These are phyloP conservation scores for Diadophis punctatus DNA, from an alignment of 2,113 vertebrate species.

Conservation along the genomic window DNA sequence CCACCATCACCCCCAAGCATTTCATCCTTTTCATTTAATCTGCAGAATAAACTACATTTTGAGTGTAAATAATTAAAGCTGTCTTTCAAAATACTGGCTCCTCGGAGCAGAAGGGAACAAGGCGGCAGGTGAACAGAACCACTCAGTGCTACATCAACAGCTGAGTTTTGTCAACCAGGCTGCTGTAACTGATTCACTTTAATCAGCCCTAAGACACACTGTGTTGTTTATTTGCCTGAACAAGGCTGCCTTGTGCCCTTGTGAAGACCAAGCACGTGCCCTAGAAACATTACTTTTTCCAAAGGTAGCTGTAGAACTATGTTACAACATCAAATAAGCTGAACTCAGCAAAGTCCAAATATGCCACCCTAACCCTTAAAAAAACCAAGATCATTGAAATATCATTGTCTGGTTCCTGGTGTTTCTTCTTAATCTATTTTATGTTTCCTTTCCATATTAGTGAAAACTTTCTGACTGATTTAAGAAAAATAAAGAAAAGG, in stretches of 20 bases:
- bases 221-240: slow-evolving; percentile 43
- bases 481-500: background rate
- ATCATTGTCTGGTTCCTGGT: background rate
- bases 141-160: slow-evolving; percentile 40
- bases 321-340: slow-evolving; percentile 7
- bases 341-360: slow-evolving; percentile 1
- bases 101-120: background rate
- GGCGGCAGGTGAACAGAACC: slow-evolving; percentile 49
- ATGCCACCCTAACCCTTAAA: background rate
- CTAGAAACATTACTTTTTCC: slow-evolving; percentile 29
- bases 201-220: slow-evolving; percentile 39
- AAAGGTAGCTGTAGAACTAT: slow-evolving; percentile 5
- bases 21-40: slow-evolving; percentile 52
- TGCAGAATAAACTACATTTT: slow-evolving; percentile 47
- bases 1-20: slow-evolving; percentile 38
- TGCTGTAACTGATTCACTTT: slow-evolving; percentile 22
- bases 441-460: background rate
- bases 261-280: slow-evolving; percentile 10
- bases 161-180: slow-evolving; percentile 41
- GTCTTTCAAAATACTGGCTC: slow-evolving; percentile 21
- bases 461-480: background rate
- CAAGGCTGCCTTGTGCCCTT: slow-evolving; percentile 50
- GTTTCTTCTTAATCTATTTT: background rate
- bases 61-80: slow-evolving; percentile 45
- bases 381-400: background rate